Percentiles rank a stretch among this genome's conserved stretches.
phyloP scores from a whole-genome alignment of 2,797 vertebrate genomes.

The Gymnoscopelus braueri region DNA sequence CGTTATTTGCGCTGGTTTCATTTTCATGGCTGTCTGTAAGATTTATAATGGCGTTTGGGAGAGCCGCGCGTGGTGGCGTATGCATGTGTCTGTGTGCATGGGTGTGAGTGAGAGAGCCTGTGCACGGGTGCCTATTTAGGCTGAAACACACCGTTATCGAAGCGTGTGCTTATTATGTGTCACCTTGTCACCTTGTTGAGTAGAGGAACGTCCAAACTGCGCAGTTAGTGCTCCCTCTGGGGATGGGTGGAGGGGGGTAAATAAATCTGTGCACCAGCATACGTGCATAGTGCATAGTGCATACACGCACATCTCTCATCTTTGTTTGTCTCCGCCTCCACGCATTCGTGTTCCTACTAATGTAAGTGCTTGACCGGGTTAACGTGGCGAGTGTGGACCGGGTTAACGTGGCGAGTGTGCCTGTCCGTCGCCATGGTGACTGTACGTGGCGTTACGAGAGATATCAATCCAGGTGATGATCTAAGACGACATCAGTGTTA shows the following conservation, averaged over 20 bases:
- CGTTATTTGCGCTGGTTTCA: conserved; percentile 82
- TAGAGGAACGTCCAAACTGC: conserved; percentile 57
- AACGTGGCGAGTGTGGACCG: conserved; percentile 50
- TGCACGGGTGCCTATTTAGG: conserved; percentile 27
- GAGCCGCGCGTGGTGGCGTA: conserved; percentile 51
- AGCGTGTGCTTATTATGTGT: conserved; percentile 62
- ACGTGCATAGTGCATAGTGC: conserved; percentile 15
- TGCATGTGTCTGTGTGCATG: conserved; percentile 20
- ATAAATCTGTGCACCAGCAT: conserved; percentile 10
- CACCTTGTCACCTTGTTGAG: conserved; percentile 59
- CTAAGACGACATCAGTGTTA: conserved; percentile 65
- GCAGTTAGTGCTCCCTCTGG: conserved; percentile 40
- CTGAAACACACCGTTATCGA: conserved; percentile 58
- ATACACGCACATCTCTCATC: too few species aligned
- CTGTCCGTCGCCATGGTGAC: conserved; percentile 63
- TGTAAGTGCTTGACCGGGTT: conserved; percentile 56
- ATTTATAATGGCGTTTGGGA: conserved; percentile 81
- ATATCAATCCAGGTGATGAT: conserved; percentile 63
- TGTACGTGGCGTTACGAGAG: conserved; percentile 60
- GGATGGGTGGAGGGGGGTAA: background rate
- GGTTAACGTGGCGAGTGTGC: conserved; percentile 50
- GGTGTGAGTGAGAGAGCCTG: conserved; percentile 25
- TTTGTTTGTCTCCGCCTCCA: background rate
- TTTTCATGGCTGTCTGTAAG: conserved; percentile 85
- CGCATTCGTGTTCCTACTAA: conserved; percentile 32